Conservation (phyloP, 2,797 vertebrate species). For the Pangasius larnaudii region DNA sequence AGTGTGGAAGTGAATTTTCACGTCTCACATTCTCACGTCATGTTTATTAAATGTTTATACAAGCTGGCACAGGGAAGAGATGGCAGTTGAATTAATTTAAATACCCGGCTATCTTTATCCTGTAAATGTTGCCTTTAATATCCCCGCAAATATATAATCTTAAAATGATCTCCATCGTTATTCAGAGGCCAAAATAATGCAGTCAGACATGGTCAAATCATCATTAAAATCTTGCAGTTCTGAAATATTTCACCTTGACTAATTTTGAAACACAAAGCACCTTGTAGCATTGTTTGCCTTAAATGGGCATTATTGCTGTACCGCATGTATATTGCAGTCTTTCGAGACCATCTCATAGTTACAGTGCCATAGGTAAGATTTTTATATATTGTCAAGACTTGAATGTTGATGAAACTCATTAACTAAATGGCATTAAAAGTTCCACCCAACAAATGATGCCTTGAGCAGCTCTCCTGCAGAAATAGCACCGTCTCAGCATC, state of each 20-base stretch:
- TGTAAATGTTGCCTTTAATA: not conserved
- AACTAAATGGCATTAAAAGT: constrained; percentile 51
- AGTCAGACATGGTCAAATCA: not conserved
- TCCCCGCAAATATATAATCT: not conserved
- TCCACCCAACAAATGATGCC: constrained; percentile 32
- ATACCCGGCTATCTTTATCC: not conserved
- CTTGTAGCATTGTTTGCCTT: not conserved
- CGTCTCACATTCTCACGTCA: constrained; percentile 15
- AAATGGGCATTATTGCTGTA: constrained; percentile 10
- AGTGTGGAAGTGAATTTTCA: constrained; percentile 29
- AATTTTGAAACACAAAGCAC: not conserved
- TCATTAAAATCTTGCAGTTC: not conserved
- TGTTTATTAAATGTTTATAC: constrained; percentile 32
- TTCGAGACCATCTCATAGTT: not conserved
- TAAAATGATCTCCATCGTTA: not conserved
- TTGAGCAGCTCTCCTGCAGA: constrained; percentile 34
- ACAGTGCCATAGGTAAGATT: constrained; percentile 27
- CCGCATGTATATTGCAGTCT: constrained; percentile 7
- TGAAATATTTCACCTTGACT: not conserved
- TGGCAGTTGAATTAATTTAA: not conserved
- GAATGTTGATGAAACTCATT: constrained; percentile 48
- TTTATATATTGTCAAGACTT: constrained; percentile 27
- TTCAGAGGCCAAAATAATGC: not conserved
- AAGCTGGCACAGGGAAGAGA: not conserved
- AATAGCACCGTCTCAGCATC: constrained; percentile 23